Conservation (phyloP, 2,113 vertebrate genomes). For the chimpanzee (Pan troglodytes) region DNA sequence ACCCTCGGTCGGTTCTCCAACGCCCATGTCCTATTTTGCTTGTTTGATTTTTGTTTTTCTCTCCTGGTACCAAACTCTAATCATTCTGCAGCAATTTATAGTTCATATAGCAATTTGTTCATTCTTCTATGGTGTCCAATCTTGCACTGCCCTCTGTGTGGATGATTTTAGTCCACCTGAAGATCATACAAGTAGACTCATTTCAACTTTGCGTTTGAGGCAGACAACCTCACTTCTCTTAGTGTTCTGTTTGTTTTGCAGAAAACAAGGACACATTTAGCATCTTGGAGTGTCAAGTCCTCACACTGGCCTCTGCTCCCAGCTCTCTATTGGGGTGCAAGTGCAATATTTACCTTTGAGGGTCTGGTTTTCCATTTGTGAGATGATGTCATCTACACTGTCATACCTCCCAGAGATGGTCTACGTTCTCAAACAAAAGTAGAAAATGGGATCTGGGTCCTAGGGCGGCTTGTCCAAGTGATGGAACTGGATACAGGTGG, state of each 20-base stretch:
- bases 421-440: neutral
- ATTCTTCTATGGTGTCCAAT: neutral
- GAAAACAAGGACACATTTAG: neutral
- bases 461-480: rapidly evolving
- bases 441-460: neutral
- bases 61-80: too few species aligned
- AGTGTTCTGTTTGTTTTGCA: neutral
- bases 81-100: neutral
- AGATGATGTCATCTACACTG: neutral
- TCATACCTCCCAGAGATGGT: neutral
- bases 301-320: neutral
- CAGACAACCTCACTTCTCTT: rapidly evolving
- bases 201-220: neutral
- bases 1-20: neutral
- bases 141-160: rapidly evolving
- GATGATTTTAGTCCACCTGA: rapidly evolving
- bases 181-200: neutral
- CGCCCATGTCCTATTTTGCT: neutral
- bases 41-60: neutral
- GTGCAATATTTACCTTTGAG: neutral
- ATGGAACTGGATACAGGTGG: neutral
- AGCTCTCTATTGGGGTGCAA: neutral
- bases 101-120: too few species aligned
- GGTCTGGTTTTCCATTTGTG: neutral
- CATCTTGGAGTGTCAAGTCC: neutral